phyloP scores from a whole-genome alignment of 1,140 invertebrate species.

The Laupala kohalensis region DNA sequence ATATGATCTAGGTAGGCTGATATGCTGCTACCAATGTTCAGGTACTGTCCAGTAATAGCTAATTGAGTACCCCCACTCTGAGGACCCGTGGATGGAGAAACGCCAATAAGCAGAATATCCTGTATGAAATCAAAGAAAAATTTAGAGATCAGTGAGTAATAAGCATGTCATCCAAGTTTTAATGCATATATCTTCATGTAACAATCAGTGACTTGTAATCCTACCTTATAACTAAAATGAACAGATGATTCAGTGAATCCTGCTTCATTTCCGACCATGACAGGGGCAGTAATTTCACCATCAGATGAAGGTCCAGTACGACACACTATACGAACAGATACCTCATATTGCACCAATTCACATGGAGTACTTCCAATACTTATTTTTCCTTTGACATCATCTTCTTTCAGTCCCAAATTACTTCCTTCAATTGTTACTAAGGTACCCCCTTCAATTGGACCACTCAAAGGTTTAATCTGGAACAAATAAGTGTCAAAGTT shows the following conservation, averaged over 20 bases:
- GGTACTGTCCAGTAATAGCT: conserved; percentile 75
- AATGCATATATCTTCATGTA: no score
- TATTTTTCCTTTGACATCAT: conserved; percentile 84
- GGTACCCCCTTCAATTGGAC: conserved; percentile 92
- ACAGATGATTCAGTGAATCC: conserved; percentile 79
- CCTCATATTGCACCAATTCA: conserved; percentile 74
- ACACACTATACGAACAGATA: conserved; percentile 83
- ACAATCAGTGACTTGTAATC: no score
- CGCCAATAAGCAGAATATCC: conserved; percentile 62
- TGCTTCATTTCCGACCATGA: conserved; percentile 79
- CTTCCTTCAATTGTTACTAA: conserved; percentile 89
- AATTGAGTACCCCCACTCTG: conserved; percentile 87
- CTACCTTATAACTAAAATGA: conserved; percentile 71
- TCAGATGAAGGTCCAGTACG: conserved; percentile 59
- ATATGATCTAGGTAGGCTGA: conserved; percentile 78
- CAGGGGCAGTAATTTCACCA: conserved; percentile 59
- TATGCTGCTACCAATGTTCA: conserved; percentile 87
- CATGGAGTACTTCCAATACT: conserved; percentile 82
- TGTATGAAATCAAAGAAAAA: conserved; percentile 22
- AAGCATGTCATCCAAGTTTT: no score
- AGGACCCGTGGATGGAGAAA: conserved; percentile 78
- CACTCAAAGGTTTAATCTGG: conserved; percentile 81
- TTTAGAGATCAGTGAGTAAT: no score
- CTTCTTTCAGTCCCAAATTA: conserved; percentile 80
- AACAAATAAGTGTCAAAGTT: neutral